Evolutionary conservation across 2,113 vertebrate genomes (phyloP).

Genomic region (Rhinopithecus roxellana): DNA sequence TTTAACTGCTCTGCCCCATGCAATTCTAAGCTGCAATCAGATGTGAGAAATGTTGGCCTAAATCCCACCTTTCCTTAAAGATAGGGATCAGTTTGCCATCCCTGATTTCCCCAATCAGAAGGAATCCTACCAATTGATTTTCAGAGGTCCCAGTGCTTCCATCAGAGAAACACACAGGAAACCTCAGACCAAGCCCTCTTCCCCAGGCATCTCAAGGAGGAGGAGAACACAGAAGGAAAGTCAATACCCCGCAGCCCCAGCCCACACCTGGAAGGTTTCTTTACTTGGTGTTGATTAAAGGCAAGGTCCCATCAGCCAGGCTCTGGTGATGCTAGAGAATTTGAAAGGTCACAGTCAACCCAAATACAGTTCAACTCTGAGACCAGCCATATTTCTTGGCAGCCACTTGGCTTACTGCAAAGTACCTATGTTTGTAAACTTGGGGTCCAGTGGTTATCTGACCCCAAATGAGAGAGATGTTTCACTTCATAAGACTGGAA

Average conservation of each 20-base stretch:
- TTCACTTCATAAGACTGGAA: background rate
- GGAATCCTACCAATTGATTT: background rate
- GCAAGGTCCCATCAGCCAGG: background rate
- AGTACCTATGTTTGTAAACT: background rate
- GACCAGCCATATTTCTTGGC: background rate
- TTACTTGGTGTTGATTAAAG: background rate
- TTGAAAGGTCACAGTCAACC: background rate
- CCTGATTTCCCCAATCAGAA: background rate
- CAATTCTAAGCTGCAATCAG: background rate
- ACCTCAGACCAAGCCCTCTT: background rate
- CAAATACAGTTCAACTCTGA: background rate
- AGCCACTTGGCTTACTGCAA: background rate
- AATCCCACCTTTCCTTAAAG: background rate
- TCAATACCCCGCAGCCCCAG: background rate
- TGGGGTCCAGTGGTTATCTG: background rate
- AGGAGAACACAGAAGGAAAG: background rate
- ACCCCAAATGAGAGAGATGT: background rate
- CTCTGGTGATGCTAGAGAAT: background rate
- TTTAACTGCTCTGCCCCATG: background rate
- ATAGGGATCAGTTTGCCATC: background rate
- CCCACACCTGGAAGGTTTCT: background rate
- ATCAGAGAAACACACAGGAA: background rate
- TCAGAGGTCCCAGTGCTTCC: background rate
- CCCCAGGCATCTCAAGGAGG: background rate
- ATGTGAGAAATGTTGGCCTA: background rate